Base-by-base conservation (phyloP, 2,113 vertebrate species). In the Limanda limanda region DNA sequence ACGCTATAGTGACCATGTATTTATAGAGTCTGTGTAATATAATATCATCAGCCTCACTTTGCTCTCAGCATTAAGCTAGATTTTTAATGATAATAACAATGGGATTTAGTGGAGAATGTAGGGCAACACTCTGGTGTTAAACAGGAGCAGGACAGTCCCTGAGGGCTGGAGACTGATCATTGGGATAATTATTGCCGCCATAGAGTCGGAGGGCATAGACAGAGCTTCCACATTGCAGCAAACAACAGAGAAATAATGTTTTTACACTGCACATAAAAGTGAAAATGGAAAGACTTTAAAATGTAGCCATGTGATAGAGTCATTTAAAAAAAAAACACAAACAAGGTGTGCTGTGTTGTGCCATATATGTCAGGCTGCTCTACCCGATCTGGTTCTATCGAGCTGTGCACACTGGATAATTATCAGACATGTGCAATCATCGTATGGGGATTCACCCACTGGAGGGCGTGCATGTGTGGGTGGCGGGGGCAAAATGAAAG, bases 81-180 rank as follows among this genome's bases (percentile, higher is more conserved):
- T 82, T 58, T 64, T 71, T 56, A 40, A 10, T 78, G 48, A 85
- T 78, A 77, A 81, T 79, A 84, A 89, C 65, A 87, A 76, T 82
- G 74, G 81, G 83, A 79, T 79, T 84, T 81, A 86, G 64, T 71
- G 48, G 65, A 71, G 74, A 83, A 93, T 89, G 73, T 93, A 90
- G 91, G 92, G 79, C 89, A 88, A 66, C 82, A 73, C 76, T 65
- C 58, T 90, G 66, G 89, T 86, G 71, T 89, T 91, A 81, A 92
- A 92, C 55, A 87, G 86, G 85, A 91, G 78, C 88, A 90, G 90
- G 76, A 81, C 79, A 72, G 68, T 85, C 87, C 91, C 88, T 62
- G 67, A 92, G 89, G 89, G 69, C 71, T 70, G 21, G 61, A 83
- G 81, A 74, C 68, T 79, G 78, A 90, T 89, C 31, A 82, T 79